phyloP scores from a whole-genome alignment of 2,888 invertebrate genomes.

The Ochlodes sylvanus region DNA sequence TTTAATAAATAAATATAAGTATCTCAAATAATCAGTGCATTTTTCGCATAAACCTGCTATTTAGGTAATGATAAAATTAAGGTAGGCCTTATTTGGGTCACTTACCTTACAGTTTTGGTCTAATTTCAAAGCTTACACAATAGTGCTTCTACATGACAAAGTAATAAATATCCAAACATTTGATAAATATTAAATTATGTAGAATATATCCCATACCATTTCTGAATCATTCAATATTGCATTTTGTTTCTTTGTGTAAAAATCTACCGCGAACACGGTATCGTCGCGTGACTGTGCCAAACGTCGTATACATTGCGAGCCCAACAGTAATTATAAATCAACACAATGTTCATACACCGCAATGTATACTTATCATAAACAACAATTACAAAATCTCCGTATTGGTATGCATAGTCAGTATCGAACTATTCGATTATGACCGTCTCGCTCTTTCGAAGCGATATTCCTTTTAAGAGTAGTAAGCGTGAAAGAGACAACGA shows the following conservation, averaged over 20 bases:
- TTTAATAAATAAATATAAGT: too few species aligned
- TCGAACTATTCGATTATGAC: conserved; percentile 44
- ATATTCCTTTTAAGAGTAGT: conserved; percentile 37
- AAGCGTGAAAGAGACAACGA: conserved; percentile 52
- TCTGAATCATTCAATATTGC: conserved; percentile 42
- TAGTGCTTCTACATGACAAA: conserved; percentile 30
- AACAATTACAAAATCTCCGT: conserved; percentile 41
- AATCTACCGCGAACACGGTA: conserved; percentile 31
- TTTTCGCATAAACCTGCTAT: too few species aligned
- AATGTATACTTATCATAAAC: conserved; percentile 40
- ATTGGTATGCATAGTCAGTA: conserved; percentile 42
- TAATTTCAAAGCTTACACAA: conserved; percentile 37
- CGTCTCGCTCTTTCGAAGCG: conserved; percentile 46
- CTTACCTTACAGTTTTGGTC: conserved; percentile 34
- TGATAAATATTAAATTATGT: conserved; percentile 25
- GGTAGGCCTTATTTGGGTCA: too few species aligned
- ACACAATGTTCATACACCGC: conserved; percentile 35
- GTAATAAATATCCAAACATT: conserved; percentile 34
- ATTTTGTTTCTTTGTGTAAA: conserved; percentile 44
- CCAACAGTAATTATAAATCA: conserved; percentile 30
- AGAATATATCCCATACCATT: conserved; percentile 38
- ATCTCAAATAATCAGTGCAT: conserved; percentile 1
- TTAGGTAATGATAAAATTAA: too few species aligned
- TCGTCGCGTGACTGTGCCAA: conserved; percentile 34
- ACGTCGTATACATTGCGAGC: conserved; percentile 39